phyloP scores from a whole-genome alignment of 2,113 vertebrate species.

The Spea multiplicata region DNA sequence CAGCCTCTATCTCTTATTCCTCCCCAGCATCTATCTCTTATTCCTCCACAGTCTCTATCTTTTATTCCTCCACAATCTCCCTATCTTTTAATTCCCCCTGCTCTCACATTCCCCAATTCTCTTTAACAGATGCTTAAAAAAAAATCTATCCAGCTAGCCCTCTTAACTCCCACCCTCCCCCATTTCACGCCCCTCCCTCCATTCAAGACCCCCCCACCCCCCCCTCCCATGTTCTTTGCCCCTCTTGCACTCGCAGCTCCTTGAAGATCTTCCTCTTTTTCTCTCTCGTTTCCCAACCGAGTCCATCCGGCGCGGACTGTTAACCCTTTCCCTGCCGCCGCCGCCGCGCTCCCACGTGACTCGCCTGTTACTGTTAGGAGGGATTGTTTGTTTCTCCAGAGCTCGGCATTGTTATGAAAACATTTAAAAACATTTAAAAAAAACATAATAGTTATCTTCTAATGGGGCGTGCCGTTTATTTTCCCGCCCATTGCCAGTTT shows the following conservation, averaged over 20 bases:
- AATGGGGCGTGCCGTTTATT: no score
- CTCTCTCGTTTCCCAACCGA: neutral
- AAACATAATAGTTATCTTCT: no score
- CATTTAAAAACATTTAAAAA: no score
- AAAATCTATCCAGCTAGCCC: no score
- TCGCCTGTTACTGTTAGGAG: no score
- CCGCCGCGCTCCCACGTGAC: no score
- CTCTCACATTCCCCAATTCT: neutral
- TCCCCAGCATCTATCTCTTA: neutral
- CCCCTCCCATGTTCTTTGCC: neutral
- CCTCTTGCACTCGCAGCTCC: neutral
- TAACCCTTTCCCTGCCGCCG: no score
- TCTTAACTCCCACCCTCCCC: neutral
- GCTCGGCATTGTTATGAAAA: no score
- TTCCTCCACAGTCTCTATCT: neutral
- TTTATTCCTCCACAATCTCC: neutral
- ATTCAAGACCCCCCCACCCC: neutral
- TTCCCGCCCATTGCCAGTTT: no score
- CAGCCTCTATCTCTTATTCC: neutral
- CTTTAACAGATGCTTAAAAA: no score
- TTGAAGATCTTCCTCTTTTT: neutral
- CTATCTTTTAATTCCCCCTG: neutral
- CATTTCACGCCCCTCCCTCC: neutral
- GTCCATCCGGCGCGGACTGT: neutral
- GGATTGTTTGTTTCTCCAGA: no score